Evolutionary conservation across 2,888 invertebrate species (phyloP), one percentile per base, ranked within the genome.

Genomic region (Hemistola chrysoprasaria): DNA sequence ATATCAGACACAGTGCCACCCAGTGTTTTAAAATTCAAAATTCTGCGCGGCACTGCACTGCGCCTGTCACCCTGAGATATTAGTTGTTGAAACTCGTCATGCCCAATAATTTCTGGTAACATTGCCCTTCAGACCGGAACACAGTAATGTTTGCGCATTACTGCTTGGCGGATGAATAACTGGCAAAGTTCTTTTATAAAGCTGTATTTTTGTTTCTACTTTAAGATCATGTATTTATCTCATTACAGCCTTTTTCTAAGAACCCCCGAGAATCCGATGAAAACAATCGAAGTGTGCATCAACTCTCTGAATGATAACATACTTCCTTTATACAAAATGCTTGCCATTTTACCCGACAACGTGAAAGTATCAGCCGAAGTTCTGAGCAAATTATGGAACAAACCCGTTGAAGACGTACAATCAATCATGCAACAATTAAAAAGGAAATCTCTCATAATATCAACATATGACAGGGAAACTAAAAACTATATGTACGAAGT

Each of bases 311-410:
- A 83, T 38, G 61, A 78, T 0, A 68, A 87, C 23, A 72, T 90
- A 6, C 76, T 85, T 11, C 66, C 81, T 1, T 76, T 88, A n/a
- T 94, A 92, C 66, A 86, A 90, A 54, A 90, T 91, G 63, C 90
- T 95, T 32, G 91, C 91, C 9, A 88, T 94, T 11, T 90, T 95
- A 56, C 91, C 91, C 1, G 91, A 93, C 66, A 94, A 94, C 54
- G 92, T 93, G 0, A 93, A 94, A 65, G 90, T 93, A 20, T 90
- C 91, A 11, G 87, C 91, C 3, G 79, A 88, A 64, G 92, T 92
- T 8, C 63, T 85, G 1, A 72, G 78, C 45, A 84, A 82, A 38
- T 53, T 89, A 1, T 86, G 88, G 86, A 72, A 77, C 29, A 79
- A 65, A 50, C 68, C 73, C 1, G 55, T 71, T 0, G 42, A 54